Conservation (phyloP, 1,140 invertebrate species). For the Delia radicum region DNA sequence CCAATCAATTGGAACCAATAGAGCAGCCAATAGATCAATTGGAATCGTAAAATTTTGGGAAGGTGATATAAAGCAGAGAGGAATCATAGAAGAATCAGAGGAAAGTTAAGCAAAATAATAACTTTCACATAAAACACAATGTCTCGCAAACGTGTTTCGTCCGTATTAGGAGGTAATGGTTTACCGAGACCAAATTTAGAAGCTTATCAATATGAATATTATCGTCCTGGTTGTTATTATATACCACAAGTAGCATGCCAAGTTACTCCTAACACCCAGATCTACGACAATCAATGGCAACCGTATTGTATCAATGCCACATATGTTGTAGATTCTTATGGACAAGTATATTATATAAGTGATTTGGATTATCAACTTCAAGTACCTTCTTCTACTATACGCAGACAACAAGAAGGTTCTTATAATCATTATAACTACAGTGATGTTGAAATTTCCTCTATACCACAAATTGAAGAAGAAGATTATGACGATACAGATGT, state of each 20-base stretch:
- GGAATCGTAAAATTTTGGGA: background rate
- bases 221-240: slow-evolving; percentile 26
- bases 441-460: background rate
- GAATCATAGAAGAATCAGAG: background rate
- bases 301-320: slow-evolving; percentile 18
- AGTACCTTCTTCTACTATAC: background rate
- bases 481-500: background rate
- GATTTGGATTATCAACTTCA: slow-evolving; percentile 33
- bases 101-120: background rate
- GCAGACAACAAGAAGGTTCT: background rate
- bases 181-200: background rate
- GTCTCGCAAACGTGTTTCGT: slow-evolving; percentile 2
- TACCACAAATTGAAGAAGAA: slow-evolving; percentile 5
- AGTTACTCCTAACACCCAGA: background rate
- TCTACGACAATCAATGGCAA: background rate
- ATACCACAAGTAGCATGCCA: background rate
- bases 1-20: slow-evolving; percentile 33
- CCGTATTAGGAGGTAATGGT: background rate
- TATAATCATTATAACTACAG: background rate
- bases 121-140: background rate
- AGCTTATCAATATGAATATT: slow-evolving; percentile 23
- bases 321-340: slow-evolving; percentile 28
- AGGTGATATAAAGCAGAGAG: background rate
- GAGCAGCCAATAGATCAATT: slow-evolving; percentile 24
- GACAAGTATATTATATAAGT: slow-evolving; percentile 29